phyloP scores from a whole-genome alignment of 2,888 invertebrate species.

The Beris chalybata region DNA sequence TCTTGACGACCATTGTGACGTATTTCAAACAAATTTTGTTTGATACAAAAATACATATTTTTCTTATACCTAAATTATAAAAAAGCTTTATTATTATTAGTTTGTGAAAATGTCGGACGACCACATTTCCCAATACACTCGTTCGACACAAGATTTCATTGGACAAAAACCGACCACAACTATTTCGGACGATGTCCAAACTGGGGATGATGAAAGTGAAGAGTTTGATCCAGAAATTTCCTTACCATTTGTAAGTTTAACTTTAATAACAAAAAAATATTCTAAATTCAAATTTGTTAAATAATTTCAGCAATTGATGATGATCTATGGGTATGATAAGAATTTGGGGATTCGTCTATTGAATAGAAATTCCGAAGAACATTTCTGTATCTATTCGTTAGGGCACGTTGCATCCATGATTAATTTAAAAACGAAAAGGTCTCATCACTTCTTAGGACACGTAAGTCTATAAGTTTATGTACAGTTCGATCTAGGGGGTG shows the following conservation, averaged over 20 bases:
- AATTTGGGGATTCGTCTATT: constrained; percentile 5
- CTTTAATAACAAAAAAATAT: too few relatives aligned
- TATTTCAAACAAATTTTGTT: too few relatives aligned
- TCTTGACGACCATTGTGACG: too few relatives aligned
- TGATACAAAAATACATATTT: too few relatives aligned
- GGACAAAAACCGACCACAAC: too few relatives aligned
- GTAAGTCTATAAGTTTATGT: constrained; percentile 23
- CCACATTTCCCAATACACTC: too few relatives aligned
- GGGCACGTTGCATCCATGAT: constrained; percentile 27
- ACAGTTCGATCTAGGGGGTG: not conserved
- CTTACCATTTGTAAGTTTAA: not conserved
- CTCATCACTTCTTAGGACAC: constrained; percentile 31
- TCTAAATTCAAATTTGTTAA: not conserved
- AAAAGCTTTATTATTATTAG: too few relatives aligned
- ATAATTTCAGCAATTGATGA: constrained; percentile 7
- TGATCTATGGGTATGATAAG: constrained; percentile 16
- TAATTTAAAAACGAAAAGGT: constrained; percentile 24
- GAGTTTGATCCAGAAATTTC: constrained; percentile 12
- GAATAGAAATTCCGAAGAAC: not conserved
- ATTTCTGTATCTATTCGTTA: constrained; percentile 22
- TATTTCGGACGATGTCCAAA: too few relatives aligned
- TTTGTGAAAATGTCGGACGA: too few relatives aligned
- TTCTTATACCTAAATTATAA: too few relatives aligned
- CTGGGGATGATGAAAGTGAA: not conserved
- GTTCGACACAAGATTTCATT: too few relatives aligned